phyloP scores from a whole-genome alignment of 92 coral and sea anemone genomes.

The Zoanthus sociatus region DNA sequence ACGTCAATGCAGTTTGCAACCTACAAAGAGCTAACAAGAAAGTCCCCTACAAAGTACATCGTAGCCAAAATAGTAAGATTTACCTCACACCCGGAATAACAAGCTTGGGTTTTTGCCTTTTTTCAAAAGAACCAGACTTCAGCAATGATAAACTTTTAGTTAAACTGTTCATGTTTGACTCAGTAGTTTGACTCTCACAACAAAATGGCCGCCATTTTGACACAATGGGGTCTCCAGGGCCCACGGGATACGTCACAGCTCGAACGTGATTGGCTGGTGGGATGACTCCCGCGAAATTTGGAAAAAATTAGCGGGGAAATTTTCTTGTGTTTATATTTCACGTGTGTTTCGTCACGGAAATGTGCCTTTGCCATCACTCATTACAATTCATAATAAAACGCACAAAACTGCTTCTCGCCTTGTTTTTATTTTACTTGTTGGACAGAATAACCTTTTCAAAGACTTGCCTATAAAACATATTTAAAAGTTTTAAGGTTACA shows the following conservation, averaged over 20 bases:
- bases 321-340: slow-evolving; percentile 82
- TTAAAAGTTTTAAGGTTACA: slow-evolving; percentile 32
- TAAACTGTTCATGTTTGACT: slow-evolving; percentile 72
- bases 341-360: slow-evolving; percentile 39
- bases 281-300: slow-evolving; percentile 93
- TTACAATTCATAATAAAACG: slow-evolving; percentile 14
- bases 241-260: slow-evolving; percentile 70
- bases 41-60: slow-evolving; percentile 2
- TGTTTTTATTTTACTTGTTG: slow-evolving; percentile 11
- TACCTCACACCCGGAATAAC: slow-evolving; percentile 87
- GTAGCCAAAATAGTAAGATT: slow-evolving; percentile 4
- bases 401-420: slow-evolving; percentile 9
- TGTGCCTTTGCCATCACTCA: not conserved
- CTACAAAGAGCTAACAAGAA: not conserved
- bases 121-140: slow-evolving; percentile 72
- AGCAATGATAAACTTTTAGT: slow-evolving; percentile 66
- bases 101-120: slow-evolving; percentile 64
- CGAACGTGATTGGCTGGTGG: slow-evolving; percentile 73
- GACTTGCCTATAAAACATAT: slow-evolving; percentile 32
- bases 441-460: slow-evolving; percentile 23
- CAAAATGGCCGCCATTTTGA: slow-evolving; percentile 93
- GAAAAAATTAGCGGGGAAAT: slow-evolving; percentile 45
- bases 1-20: not conserved
- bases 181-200: slow-evolving; percentile 12
- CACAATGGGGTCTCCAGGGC: slow-evolving; percentile 56